Conservation (phyloP, 2,888 invertebrate species). For the Pandemis heparana region DNA sequence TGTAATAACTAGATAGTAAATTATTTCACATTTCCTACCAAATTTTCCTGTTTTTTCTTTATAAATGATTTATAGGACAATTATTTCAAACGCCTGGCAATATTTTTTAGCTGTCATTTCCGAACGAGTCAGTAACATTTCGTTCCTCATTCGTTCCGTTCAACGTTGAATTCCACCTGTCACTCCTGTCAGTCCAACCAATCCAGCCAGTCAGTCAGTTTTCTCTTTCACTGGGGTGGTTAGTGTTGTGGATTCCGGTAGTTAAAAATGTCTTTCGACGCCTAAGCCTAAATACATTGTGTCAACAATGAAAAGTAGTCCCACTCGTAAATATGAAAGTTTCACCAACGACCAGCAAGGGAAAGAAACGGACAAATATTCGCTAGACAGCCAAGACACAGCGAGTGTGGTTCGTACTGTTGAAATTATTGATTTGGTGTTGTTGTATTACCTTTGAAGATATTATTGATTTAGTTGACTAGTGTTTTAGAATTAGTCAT, state of each 20-base stretch:
- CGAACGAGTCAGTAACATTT: not conserved
- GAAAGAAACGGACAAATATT: conserved; percentile 81
- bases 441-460: conserved; percentile 64
- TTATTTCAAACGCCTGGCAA: not conserved
- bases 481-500: conserved; percentile 55
- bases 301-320: conserved; percentile 84
- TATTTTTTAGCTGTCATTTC: not conserved
- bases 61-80: not conserved
- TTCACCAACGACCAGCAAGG: conserved; percentile 78
- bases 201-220: conserved; percentile 55
- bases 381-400: conserved; percentile 82
- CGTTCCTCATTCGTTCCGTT: conserved; percentile 18
- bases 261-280: conserved; percentile 76
- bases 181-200: conserved; percentile 31
- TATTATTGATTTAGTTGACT: conserved; percentile 72
- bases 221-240: conserved; percentile 62
- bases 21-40: not conserved
- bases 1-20: too few species aligned
- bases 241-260: conserved; percentile 67
- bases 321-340: conserved; percentile 82
- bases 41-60: not conserved
- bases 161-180: conserved; percentile 30
- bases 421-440: conserved; percentile 81
- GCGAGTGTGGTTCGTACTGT: conserved; percentile 82
- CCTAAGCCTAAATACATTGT: conserved; percentile 69